These are phyloP conservation scores for Gallinago solitaria DNA, from an alignment of 2,797 vertebrate genomes.

Conservation along the genomic window DNA sequence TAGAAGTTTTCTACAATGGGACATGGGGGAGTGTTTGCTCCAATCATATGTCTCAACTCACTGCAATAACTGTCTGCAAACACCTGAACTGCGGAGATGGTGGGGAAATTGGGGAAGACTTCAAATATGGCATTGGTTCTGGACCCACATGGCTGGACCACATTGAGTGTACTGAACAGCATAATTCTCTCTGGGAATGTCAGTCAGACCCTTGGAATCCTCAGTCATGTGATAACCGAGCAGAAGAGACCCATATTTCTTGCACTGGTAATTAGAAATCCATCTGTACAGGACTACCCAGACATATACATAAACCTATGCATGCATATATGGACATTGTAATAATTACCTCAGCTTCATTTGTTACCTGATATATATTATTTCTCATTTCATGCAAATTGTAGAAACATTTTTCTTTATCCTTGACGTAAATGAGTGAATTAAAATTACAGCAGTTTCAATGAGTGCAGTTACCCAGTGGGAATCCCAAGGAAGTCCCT, in stretches of 20 bases:
- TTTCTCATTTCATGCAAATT: neutral
- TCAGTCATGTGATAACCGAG: constrained; percentile 15
- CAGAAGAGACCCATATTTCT: constrained; percentile 59
- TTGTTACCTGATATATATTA: neutral
- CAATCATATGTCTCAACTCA: constrained; percentile 34
- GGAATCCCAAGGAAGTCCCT: neutral
- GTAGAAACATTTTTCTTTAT: neutral
- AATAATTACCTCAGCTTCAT: neutral
- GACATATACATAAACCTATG: neutral
- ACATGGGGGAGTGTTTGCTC: constrained; percentile 71
- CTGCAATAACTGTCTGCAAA: constrained; percentile 29
- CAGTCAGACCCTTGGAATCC: constrained; percentile 62
- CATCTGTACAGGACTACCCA: neutral
- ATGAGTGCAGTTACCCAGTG: neutral
- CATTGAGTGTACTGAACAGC: constrained; percentile 28
- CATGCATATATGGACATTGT: neutral
- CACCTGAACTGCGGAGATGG: constrained; percentile 26
- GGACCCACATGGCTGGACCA: constrained; percentile 57
- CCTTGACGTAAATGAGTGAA: neutral
- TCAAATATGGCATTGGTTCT: neutral
- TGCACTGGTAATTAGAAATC: constrained; percentile 55
- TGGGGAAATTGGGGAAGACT: neutral
- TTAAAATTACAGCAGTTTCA: neutral
- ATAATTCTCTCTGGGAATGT: constrained; percentile 52
- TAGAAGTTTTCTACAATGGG: constrained; percentile 75